Evolutionary conservation across 1,140 invertebrate species (phyloP).

Genomic region (Melitaea cinxia): DNA sequence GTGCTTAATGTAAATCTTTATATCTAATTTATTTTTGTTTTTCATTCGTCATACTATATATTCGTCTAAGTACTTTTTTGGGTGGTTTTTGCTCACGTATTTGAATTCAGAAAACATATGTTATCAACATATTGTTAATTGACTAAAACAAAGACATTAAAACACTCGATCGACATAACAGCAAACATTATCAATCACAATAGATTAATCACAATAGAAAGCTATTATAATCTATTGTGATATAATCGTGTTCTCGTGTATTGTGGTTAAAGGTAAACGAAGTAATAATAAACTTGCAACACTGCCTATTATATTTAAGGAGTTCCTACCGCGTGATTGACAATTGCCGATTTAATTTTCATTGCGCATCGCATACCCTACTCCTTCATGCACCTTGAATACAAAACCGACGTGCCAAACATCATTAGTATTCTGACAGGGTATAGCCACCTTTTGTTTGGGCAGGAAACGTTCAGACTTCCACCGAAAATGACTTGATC

Average conservation of each 20-base stretch:
- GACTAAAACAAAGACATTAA: too few relatives aligned
- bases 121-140: too few relatives aligned
- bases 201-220: neutral
- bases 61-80: too few relatives aligned
- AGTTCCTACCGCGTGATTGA: constrained; percentile 67
- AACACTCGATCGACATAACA: too few relatives aligned
- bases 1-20: constrained; percentile 15
- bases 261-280: neutral
- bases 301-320: constrained; percentile 54
- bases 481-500: constrained; percentile 69
- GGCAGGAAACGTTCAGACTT: constrained; percentile 72
- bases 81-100: too few relatives aligned
- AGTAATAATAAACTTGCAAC: constrained; percentile 23
- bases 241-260: neutral
- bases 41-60: neutral
- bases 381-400: constrained; percentile 53
- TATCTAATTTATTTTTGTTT: neutral
- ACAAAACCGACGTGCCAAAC: constrained; percentile 47
- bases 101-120: too few relatives aligned
- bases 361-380: constrained; percentile 57
- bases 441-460: constrained; percentile 72
- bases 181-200: neutral
- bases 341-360: constrained; percentile 71
- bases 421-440: constrained; percentile 70
- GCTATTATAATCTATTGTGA: neutral